Base-by-base conservation (phyloP, 2,888 invertebrate species). In the Lycaena phlaeas region DNA sequence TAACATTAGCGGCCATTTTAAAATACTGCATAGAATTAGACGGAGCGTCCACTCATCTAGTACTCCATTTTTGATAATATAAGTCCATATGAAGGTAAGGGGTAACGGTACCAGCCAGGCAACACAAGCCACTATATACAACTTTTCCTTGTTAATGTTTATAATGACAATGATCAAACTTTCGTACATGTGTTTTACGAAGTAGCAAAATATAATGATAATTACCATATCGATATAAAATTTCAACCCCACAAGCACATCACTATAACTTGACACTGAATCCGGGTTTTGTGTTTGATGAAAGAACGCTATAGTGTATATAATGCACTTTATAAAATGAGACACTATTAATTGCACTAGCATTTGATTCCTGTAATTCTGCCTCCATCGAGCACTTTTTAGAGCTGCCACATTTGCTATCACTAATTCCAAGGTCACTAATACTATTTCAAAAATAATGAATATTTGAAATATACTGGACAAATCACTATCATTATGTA, bases 361-460 rank as follows among this genome's bases (percentile, higher is more conserved):
- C 77, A 82, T 76, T 61, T 79, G 81, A 49, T 81, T 82, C 49
- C 81, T 73, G 47, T 76, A 79, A 50, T 82, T 82, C 49, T 56
- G 69, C 47, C 71, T 66, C 79, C 79, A 81, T n/a, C 68, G 59
- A 14, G 59, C 57, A 51, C 76, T 64, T 45, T 66, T 73, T n/a
- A 64, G 54, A 58, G 68, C 72, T 59, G 78, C 75, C 30, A 58
- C 40, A 12, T 68, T 52, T 51, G 73, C 68, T 53, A 81, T 53
- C 18, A 64, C 49, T 52, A 78, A 55, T 49, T 79, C 78, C 44
- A 75, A 36, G 43, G 72, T 58, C 46, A 73, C 75, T 77, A 82
- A 75, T 14, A 75, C 52, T 38, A 78, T 70, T 65, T 78, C 76
- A 40, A 66, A 52, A 44, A 73, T 56, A 44, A 70, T 65, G 50